Evolutionary conservation across 2,888 invertebrate species (phyloP).

Genomic region (Melieria crassipennis): DNA sequence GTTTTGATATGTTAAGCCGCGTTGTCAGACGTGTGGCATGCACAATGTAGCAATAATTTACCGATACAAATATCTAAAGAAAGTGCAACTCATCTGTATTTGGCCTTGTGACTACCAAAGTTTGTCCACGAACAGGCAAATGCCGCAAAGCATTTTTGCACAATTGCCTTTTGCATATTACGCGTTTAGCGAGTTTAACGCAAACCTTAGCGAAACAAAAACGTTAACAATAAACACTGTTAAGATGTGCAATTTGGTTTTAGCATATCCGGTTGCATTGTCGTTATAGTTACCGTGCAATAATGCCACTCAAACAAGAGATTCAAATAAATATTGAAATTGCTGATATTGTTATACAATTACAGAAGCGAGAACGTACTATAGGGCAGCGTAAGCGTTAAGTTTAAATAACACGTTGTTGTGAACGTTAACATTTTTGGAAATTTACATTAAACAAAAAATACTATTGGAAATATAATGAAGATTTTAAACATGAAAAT

Average conservation of each 20-base stretch:
- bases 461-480: too few relatives aligned
- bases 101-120: too few relatives aligned
- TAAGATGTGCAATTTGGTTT: slow-evolving; percentile 13
- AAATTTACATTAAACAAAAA: too few relatives aligned
- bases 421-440: slow-evolving; percentile 5
- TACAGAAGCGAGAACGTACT: neutral
- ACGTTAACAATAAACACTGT: slow-evolving; percentile 31
- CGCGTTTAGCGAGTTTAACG: neutral
- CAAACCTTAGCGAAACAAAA: slow-evolving; percentile 24
- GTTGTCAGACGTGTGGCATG: too few relatives aligned
- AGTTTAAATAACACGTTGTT: slow-evolving; percentile 2
- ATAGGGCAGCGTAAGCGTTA: neutral
- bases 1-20: too few relatives aligned
- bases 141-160: too few relatives aligned
- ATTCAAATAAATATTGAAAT: neutral
- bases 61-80: too few relatives aligned
- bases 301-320: neutral
- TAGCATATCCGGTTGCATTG: neutral
- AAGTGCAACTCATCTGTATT: too few relatives aligned
- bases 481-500: too few relatives aligned
- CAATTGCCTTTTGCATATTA: neutral
- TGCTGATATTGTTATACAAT: neutral
- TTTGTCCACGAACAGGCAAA: too few relatives aligned
- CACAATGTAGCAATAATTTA: too few relatives aligned
- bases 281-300: neutral